Conservation (phyloP, 2,797 vertebrate species). For the Coccyzus lansbergi region DNA sequence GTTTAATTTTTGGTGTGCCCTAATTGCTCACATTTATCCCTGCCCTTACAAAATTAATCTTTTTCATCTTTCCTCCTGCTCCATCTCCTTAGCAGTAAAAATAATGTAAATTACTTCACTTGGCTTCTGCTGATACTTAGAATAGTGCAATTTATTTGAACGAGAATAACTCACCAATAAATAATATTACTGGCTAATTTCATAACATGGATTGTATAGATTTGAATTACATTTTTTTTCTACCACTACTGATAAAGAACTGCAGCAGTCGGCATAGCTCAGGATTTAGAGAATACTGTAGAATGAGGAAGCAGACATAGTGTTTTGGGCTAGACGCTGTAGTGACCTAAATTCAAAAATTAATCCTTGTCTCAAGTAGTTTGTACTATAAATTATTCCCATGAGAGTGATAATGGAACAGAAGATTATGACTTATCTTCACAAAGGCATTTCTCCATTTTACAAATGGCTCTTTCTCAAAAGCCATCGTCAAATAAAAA, state of each 20-base stretch:
- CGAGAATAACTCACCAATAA: not conserved
- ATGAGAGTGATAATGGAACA: not conserved
- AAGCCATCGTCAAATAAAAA: not conserved
- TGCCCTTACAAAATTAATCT: not conserved
- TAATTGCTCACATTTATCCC: not conserved
- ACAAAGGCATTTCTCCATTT: constrained; percentile 38
- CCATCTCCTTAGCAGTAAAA: not conserved
- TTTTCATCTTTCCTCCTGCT: not conserved
- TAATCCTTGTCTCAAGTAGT: constrained; percentile 36
- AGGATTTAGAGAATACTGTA: not conserved
- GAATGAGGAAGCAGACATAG: not conserved
- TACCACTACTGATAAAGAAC: not conserved
- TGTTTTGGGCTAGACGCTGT: not conserved
- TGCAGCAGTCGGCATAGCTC: not conserved
- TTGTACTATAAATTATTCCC: not conserved
- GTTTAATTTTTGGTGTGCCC: not conserved
- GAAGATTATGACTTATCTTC: constrained; percentile 65
- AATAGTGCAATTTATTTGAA: not conserved
- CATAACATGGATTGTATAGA: not conserved
- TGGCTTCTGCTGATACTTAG: not conserved
- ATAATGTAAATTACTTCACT: not conserved
- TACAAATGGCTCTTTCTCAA: constrained; percentile 56
- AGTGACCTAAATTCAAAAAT: constrained; percentile 43
- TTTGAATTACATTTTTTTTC: not conserved
- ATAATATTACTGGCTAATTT: not conserved